Conservation (phyloP, 2,113 vertebrate genomes). For the Salvelinus alpinus region DNA sequence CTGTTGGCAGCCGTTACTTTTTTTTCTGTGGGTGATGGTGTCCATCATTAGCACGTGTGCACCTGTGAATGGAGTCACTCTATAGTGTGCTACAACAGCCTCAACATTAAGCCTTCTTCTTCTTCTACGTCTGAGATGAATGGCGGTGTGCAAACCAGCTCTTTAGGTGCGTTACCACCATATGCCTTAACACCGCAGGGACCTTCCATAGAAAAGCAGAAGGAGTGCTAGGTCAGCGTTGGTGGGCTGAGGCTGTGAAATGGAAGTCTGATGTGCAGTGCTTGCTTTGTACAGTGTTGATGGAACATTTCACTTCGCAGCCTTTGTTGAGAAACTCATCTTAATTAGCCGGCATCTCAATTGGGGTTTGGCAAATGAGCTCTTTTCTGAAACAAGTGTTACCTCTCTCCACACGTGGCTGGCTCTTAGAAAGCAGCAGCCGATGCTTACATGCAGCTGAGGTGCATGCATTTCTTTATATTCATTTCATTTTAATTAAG, state of each 20-base stretch:
- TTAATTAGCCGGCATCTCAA: slow-evolving; percentile 64
- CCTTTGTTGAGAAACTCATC: slow-evolving; percentile 32
- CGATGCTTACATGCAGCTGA: slow-evolving; percentile 43
- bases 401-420: slow-evolving; percentile 51
- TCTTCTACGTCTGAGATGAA: too few species aligned
- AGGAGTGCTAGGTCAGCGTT: slow-evolving; percentile 11
- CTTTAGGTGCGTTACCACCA: too few species aligned
- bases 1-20: slow-evolving; percentile 36
- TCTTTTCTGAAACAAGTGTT: slow-evolving; percentile 53
- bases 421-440: slow-evolving; percentile 37
- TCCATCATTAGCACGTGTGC: slow-evolving; percentile 37
- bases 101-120: too few species aligned
- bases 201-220: background rate
- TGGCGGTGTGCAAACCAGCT: too few species aligned
- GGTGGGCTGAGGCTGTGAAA: background rate
- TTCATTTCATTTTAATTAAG: slow-evolving; percentile 57
- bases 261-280: background rate
- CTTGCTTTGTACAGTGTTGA: slow-evolving; percentile 5
- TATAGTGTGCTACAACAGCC: background rate
- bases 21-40: slow-evolving; percentile 24
- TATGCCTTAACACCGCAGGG: background rate
- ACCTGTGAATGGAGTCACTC: background rate
- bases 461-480: slow-evolving; percentile 34
- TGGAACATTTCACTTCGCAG: slow-evolving; percentile 37
- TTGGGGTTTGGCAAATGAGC: slow-evolving; percentile 62